Base-by-base conservation (phyloP, 2,888 invertebrate genomes). In the Latrodectus hesperus region DNA sequence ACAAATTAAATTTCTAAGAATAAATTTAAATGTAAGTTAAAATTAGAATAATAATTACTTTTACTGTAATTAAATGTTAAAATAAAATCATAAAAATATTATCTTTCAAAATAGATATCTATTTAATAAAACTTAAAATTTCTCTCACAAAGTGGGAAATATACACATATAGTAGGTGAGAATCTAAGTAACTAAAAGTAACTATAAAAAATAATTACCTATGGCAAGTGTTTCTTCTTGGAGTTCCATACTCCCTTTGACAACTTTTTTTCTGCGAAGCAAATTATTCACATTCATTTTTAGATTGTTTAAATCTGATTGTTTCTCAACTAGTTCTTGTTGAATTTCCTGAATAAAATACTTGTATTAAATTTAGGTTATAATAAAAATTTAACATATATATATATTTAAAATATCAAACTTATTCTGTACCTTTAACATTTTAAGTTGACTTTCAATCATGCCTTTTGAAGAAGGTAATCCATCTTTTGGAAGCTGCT, bases 281-380 rank as follows among this genome's bases (percentile, higher is more conserved):
- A 98, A 94, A 91, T 98, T 98, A 83, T 95, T 96, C 10, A 97
- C 95, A 93, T 97, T 97, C 60, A 95, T 95, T 92, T 95, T 95
- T 12, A 98, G 97, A 67, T 96, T 96, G 92, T 98, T 98, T 4
- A 99, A 93, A 49, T 97, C 93, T 72, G 96, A 96, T 92, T 98
- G 97, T 90, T 96, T 97, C 92, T 97, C 97, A 90, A 97, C 97
- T 95, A 98, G 96, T 91, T 97, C 97, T 92, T 97, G 97, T 49
- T 97, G 93, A 0, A 97, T 95, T 65, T 90, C 91, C 91, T 97
- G 95, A 49, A 96, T 95, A 91, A 95, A 95, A 91, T 95, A 95
- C 11, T 11, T 26, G n/a, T 22, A 77, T 14, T 16, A 17, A 17
- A 22, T 67, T 26, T 12, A 22, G 52, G 26, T 17, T 16, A 22